phyloP scores from a whole-genome alignment of 2,797 vertebrate genomes.

The Eupleurogrammus muticus region DNA sequence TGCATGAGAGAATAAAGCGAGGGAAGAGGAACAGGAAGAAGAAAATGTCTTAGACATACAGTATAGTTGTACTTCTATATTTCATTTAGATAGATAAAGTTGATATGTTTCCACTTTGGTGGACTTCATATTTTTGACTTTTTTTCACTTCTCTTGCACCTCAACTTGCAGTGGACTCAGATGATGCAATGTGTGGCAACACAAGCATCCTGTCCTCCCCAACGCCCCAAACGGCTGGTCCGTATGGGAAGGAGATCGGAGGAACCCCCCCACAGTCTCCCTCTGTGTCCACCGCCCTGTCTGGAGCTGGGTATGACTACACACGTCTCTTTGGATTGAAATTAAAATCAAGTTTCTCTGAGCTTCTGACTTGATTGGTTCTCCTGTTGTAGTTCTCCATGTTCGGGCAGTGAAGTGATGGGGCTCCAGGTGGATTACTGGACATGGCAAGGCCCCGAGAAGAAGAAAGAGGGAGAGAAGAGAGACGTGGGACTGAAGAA shows the following conservation, averaged over 20 bases:
- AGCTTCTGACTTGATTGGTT: not conserved
- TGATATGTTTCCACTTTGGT: not conserved
- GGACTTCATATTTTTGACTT: not conserved
- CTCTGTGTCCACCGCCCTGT: constrained; percentile 83
- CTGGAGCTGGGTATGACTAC: constrained; percentile 83
- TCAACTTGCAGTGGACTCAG: constrained; percentile 87
- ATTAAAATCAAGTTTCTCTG: not conserved
- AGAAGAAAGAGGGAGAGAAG: constrained; percentile 85
- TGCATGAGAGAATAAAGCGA: too few species aligned
- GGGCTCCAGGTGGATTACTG: constrained; percentile 89
- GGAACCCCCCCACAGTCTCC: constrained; percentile 87
- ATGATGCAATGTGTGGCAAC: constrained; percentile 87
- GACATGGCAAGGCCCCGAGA: constrained; percentile 83
- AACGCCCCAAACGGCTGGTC: constrained; percentile 72
- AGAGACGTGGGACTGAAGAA: constrained; percentile 85
- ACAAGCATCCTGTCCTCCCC: constrained; percentile 83
- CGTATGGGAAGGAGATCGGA: constrained; percentile 84
- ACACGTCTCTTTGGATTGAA: not conserved
- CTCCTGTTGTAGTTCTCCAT: constrained; percentile 73
- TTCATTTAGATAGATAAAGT: not conserved
- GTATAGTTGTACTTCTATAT: not conserved
- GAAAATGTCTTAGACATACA: not conserved
- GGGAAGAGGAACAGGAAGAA: not conserved
- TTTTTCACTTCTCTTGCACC: not conserved
- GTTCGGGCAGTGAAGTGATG: constrained; percentile 85